phyloP scores from a whole-genome alignment of 2,113 vertebrate genomes.

The Mionectes macconnelli region DNA sequence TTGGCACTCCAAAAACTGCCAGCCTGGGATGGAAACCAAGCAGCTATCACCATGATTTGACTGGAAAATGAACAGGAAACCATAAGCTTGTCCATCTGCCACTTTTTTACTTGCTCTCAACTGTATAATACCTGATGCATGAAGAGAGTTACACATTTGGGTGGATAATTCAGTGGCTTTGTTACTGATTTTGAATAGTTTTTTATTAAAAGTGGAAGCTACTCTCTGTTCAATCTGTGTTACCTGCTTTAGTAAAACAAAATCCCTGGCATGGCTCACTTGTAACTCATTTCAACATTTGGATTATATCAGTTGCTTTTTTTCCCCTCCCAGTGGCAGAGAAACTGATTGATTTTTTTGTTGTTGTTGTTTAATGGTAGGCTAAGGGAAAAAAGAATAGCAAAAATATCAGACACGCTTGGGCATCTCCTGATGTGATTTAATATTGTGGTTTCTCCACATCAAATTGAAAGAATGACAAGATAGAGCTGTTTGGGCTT shows the following conservation, averaged over 20 bases:
- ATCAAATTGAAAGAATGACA: background rate
- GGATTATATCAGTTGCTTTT: background rate
- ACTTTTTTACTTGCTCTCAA: background rate
- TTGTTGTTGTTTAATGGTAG: background rate
- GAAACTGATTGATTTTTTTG: background rate
- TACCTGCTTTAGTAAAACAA: background rate
- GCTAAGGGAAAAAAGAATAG: background rate
- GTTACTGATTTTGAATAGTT: background rate
- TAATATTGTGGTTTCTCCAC: background rate
- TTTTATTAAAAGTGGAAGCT: background rate
- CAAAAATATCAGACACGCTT: background rate
- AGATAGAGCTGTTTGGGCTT: slow-evolving; percentile 7
- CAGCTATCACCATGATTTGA: background rate
- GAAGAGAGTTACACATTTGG: background rate
- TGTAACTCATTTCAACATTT: background rate
- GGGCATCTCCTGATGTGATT: background rate
- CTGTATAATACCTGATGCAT: background rate
- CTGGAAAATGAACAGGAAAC: background rate
- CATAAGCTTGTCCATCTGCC: background rate
- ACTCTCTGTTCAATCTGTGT: background rate
- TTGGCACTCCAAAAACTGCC: background rate
- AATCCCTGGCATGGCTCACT: background rate
- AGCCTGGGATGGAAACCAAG: background rate
- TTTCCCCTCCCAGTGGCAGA: background rate
- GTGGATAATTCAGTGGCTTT: background rate